A percentile compares a stretch with the other conserved stretches of the same genome.
Evolutionary conservation across 1,140 invertebrate genomes (phyloP).

Genomic region (Pseudomyrmex dendroicus): DNA sequence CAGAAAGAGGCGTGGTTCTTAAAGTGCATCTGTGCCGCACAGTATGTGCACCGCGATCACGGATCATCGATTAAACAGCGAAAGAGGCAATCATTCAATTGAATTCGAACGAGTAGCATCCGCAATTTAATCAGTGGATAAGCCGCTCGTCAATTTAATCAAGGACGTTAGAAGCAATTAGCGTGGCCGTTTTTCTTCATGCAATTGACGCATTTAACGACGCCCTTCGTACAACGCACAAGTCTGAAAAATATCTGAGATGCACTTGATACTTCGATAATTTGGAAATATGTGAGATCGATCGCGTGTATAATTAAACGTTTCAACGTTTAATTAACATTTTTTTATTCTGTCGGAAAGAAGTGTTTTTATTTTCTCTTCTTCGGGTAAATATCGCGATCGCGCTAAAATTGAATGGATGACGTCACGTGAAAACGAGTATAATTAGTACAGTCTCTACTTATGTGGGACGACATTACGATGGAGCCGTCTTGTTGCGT

Average conservation of each 20-base stretch:
- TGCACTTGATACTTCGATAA: too few relatives aligned
- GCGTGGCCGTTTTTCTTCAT: not conserved
- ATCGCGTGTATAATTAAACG: not conserved
- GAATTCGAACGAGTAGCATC: conserved; percentile 23
- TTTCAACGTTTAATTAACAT: not conserved
- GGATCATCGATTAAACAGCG: not conserved
- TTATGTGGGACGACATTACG: conserved; percentile 2
- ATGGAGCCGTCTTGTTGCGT: not conserved
- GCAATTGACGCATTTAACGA: not conserved
- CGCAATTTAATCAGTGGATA: conserved; percentile 41
- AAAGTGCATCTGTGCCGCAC: not conserved
- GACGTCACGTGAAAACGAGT: conserved; percentile 1
- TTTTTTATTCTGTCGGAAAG: too few relatives aligned
- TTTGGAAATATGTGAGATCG: too few relatives aligned
- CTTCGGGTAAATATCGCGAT: not conserved
- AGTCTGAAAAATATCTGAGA: not conserved
- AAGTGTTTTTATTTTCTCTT: not conserved
- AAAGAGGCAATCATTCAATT: conserved; percentile 31
- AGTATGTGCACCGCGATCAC: not conserved
- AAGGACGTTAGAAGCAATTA: conserved; percentile 25
- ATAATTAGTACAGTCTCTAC: not conserved
- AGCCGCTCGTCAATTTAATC: conserved; percentile 21
- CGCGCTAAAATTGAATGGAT: not conserved
- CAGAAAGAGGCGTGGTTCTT: conserved; percentile 4
- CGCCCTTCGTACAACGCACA: not conserved